A percentile compares a stretch with the other conserved stretches of the same genome.
These are phyloP conservation scores for Oreortyx pictus DNA, from an alignment of 2,797 vertebrate genomes.

Conservation along the genomic window DNA sequence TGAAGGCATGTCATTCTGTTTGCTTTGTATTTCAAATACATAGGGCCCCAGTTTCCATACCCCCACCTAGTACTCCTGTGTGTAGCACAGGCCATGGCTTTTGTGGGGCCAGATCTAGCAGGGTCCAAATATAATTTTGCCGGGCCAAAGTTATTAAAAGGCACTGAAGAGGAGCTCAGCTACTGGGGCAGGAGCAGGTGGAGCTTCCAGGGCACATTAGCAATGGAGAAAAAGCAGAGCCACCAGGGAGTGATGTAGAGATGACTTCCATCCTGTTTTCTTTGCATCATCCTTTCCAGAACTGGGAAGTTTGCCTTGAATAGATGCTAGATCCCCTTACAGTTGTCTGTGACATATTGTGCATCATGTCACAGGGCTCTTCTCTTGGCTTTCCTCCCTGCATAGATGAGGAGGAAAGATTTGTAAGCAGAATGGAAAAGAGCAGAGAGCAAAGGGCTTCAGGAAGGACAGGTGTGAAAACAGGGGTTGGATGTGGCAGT, in stretches of 20 bases:
- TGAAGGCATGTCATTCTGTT: background rate
- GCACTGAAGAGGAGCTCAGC: background rate
- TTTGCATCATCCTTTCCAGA: background rate
- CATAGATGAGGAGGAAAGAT: background rate
- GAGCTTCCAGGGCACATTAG: background rate
- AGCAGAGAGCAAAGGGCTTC: background rate
- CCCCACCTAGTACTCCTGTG: background rate
- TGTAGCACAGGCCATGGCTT: background rate
- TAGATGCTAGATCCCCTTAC: too few species aligned
- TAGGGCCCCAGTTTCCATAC: background rate
- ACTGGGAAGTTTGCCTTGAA: background rate
- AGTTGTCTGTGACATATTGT: too few species aligned
- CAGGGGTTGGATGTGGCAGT: fast-evolving
- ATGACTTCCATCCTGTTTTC: background rate
- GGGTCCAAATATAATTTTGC: background rate
- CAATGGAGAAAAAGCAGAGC: background rate
- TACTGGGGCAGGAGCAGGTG: background rate
- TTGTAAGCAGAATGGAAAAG: background rate
- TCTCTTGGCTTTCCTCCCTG: background rate
- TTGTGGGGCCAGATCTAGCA: background rate
- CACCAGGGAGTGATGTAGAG: background rate
- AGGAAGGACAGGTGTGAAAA: background rate
- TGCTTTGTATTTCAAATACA: background rate
- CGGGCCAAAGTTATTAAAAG: background rate
- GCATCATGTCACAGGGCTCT: background rate